These are phyloP conservation scores for Nerophis lumbriciformis DNA, from an alignment of 2,113 vertebrate genomes.

Conservation along the genomic window DNA sequence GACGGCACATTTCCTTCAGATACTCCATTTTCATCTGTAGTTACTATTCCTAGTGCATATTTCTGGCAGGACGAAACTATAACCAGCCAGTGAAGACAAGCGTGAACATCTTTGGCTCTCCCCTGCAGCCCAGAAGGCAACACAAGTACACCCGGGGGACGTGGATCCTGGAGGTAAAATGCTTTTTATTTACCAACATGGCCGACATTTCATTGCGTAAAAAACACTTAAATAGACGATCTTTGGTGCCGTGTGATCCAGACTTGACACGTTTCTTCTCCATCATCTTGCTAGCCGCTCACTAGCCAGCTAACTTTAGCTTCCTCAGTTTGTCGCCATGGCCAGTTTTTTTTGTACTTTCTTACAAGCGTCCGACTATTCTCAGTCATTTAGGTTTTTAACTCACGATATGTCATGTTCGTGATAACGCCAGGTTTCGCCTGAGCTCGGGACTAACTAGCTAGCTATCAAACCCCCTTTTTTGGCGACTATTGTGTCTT, in stretches of 20 bases:
- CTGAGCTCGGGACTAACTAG: neutral
- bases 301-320: conserved; percentile 47
- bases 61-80: neutral
- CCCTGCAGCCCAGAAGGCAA: neutral
- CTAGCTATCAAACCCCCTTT: neutral
- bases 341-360: neutral
- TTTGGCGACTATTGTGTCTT: neutral
- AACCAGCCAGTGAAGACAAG: neutral
- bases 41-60: no score
- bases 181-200: neutral
- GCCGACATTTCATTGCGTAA: neutral
- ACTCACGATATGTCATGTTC: neutral
- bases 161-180: conserved; percentile 6
- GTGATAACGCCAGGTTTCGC: neutral
- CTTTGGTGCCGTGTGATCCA: no score
- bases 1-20: neutral
- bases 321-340: neutral
- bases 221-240: neutral
- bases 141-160: neutral
- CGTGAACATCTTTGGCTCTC: conserved; percentile 2
- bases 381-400: conserved; percentile 27
- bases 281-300: conserved; percentile 31
- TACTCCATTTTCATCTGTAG: no score
- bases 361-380: neutral
- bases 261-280: neutral